These are phyloP conservation scores for Brachionus sp. DNA, from an alignment of 1,140 invertebrate species.

Conservation along the genomic window DNA sequence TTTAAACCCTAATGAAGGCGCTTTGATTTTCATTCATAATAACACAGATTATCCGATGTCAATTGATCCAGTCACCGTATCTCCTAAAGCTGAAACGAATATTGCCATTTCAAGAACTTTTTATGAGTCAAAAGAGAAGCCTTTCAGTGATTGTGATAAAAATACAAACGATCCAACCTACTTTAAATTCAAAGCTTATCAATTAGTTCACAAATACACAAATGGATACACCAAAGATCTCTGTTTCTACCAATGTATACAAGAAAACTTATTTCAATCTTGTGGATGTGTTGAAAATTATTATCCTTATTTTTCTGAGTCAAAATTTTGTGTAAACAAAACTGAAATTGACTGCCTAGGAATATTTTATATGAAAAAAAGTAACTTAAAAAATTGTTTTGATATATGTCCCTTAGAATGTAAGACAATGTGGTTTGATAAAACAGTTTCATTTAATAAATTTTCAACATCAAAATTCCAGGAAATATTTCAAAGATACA, in stretches of 20 bases:
- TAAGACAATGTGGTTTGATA: neutral
- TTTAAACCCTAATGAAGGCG: neutral
- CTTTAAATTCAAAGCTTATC: neutral
- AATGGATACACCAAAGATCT: neutral
- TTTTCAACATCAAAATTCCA: neutral
- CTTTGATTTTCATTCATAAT: neutral
- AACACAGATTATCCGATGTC: neutral
- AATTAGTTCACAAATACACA: neutral
- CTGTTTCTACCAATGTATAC: neutral
- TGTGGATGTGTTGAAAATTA: neutral
- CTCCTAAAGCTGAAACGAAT: neutral
- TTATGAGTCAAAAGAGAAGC: neutral
- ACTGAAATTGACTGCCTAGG: neutral
- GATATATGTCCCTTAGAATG: neutral
- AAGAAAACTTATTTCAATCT: neutral
- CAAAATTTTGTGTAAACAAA: neutral
- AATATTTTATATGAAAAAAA: neutral
- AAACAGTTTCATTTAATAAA: neutral
- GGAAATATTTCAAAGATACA: neutral
- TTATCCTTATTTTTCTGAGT: neutral
- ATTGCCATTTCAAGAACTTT: neutral
- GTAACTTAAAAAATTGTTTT: neutral
- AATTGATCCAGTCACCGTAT: neutral
- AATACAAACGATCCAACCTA: neutral
- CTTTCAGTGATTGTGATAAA: conserved; percentile 4